These are phyloP conservation scores for Glaucomys volans DNA, from an alignment of 2,113 vertebrate species.

Conservation along the genomic window DNA sequence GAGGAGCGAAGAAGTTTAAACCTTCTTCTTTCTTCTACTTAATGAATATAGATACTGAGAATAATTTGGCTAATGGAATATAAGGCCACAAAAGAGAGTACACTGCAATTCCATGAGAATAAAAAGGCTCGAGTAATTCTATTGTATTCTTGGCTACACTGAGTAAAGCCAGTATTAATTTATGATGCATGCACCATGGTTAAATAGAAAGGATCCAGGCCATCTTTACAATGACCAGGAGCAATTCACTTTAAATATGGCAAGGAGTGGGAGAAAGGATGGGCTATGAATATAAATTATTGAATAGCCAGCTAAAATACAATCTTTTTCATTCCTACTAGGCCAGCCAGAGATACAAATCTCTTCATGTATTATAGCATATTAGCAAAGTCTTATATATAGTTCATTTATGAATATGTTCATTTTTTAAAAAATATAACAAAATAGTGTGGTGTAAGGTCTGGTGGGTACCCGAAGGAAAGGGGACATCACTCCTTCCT, in stretches of 20 bases:
- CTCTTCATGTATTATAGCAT: not conserved
- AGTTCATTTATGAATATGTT: conserved; percentile 6
- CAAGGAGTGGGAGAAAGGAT: not conserved
- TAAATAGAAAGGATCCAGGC: conserved; percentile 53
- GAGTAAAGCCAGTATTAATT: conserved; percentile 54
- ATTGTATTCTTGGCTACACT: conserved; percentile 37
- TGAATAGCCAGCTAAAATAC: conserved; percentile 15
- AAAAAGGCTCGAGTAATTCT: not conserved
- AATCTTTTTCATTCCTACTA: conserved; percentile 34
- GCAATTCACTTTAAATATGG: conserved; percentile 66
- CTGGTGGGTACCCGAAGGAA: not conserved
- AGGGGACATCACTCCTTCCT: rapidly evolving
- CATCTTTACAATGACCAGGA: conserved; percentile 55
- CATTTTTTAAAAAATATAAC: conserved; percentile 7
- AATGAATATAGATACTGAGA: conserved; percentile 45
- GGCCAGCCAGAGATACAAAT: conserved; percentile 28
- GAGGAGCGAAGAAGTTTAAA: not conserved
- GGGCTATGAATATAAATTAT: conserved; percentile 30
- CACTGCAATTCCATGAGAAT: conserved; percentile 8
- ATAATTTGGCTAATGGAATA: conserved; percentile 64
- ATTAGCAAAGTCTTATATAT: conserved; percentile 26
- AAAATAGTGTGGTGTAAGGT: not conserved
- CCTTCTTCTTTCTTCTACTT: not conserved
- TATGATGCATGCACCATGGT: not conserved
- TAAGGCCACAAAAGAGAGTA: conserved; percentile 23